A percentile compares a stretch with the other conserved stretches of the same genome.
phyloP scores from a whole-genome alignment of 2,797 vertebrate species.

The Thamnophis elegans region DNA sequence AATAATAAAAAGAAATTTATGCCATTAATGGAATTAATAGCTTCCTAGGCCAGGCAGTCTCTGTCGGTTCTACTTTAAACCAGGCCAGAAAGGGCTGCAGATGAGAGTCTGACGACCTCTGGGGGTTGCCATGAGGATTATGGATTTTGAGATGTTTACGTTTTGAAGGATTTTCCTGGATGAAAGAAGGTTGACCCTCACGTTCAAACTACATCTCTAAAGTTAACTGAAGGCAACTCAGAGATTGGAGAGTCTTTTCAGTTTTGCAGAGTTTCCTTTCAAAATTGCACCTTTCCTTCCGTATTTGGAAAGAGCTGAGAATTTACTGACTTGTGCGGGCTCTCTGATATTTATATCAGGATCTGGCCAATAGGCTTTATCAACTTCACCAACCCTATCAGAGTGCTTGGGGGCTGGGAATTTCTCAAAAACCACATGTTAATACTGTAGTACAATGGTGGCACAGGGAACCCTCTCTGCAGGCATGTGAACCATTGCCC shows the following conservation, averaged over 20 bases:
- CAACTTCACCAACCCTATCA: background rate
- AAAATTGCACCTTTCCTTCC: background rate
- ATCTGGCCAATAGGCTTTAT: background rate
- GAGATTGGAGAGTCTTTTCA: background rate
- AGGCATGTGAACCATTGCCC: too few relatives aligned
- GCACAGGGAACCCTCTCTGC: too few relatives aligned
- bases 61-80: background rate
- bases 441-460: background rate
- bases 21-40: background rate
- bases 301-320: background rate
- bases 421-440: background rate
- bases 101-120: background rate
- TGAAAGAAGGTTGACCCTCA: background rate
- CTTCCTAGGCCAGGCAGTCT: background rate
- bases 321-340: background rate
- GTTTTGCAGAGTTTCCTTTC: background rate
- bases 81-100: background rate
- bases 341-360: background rate
- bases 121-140: background rate
- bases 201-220: background rate
- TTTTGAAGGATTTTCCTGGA: background rate
- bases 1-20: background rate
- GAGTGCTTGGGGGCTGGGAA: background rate
- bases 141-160: background rate
- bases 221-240: background rate